Conservation (phyloP, 37 sponge, comb jelly and placozoan species). For the Beroe forskalii region DNA sequence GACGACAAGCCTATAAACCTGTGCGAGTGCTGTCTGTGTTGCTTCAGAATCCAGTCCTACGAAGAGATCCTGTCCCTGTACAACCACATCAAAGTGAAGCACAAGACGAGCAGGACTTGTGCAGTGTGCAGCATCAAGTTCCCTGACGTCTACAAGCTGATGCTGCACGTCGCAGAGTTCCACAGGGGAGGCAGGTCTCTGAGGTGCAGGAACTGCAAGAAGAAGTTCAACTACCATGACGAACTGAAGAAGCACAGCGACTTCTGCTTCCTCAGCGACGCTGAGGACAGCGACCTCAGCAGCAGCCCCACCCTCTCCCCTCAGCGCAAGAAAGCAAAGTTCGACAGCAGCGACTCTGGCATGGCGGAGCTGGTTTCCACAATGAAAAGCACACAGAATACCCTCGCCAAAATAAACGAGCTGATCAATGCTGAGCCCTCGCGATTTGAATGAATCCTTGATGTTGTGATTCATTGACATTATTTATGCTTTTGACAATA, state of each 20-base stretch:
- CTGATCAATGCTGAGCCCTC: background rate
- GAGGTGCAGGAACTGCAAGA: background rate
- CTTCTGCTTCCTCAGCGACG: background rate
- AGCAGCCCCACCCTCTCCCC: background rate
- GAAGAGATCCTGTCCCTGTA: constrained; percentile 46
- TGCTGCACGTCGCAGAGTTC: constrained; percentile 55
- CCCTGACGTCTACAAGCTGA: background rate
- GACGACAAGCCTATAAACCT: constrained; percentile 39
- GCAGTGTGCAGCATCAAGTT: constrained; percentile 30
- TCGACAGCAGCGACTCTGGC: background rate
- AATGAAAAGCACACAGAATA: constrained; percentile 32
- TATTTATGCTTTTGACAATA: too few relatives aligned
- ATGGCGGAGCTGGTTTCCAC: constrained; percentile 20
- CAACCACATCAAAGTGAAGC: constrained; percentile 18
- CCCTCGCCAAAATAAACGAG: background rate
- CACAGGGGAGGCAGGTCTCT: background rate
- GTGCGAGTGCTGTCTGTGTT: constrained; percentile 58
- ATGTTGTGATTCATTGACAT: too few relatives aligned
- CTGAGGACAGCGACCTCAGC: background rate
- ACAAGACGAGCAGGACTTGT: background rate
- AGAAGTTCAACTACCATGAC: constrained; percentile 2
- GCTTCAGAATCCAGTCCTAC: constrained; percentile 6
- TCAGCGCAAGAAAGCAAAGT: background rate
- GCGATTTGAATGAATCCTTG: background rate
- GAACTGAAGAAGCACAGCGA: background rate